Evolutionary conservation across 2,888 invertebrate genomes (phyloP).

Genomic region (Lomographa bimaculata): DNA sequence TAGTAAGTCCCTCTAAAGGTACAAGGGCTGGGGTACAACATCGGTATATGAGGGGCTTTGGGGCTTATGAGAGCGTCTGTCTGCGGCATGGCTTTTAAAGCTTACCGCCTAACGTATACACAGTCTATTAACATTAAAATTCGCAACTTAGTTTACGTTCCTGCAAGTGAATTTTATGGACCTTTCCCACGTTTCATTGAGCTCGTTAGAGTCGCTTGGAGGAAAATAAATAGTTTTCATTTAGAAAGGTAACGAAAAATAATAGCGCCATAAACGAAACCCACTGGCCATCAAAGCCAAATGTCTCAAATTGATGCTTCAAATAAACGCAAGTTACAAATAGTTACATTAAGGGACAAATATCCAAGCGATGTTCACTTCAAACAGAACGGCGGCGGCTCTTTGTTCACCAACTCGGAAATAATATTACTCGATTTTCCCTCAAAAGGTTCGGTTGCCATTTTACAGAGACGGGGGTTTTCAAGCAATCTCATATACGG

Average conservation of each 20-base stretch:
- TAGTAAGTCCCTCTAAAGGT: conserved; percentile 56
- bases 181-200: no score
- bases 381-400: conserved; percentile 49
- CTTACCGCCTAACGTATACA: conserved; percentile 39
- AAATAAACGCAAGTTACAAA: conserved; percentile 45
- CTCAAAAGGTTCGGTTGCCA: conserved; percentile 54
- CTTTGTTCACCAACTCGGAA: conserved; percentile 72
- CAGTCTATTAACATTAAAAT: conserved; percentile 49
- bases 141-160: conserved; percentile 41
- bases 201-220: no score
- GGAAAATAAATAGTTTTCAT: conserved; percentile 11
- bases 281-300: conserved; percentile 9
- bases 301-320: conserved; percentile 24
- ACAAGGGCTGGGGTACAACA: conserved; percentile 28
- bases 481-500: conserved; percentile 58
- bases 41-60: conserved; percentile 37
- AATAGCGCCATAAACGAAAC: conserved; percentile 8
- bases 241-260: conserved; percentile 7
- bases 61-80: conserved; percentile 38
- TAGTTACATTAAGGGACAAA: conserved; percentile 51
- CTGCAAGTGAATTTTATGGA: conserved; percentile 3
- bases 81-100: conserved; percentile 48
- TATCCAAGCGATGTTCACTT: conserved; percentile 52
- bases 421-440: conserved; percentile 70
- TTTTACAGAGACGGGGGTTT: conserved; percentile 51